Evolutionary conservation across 2,113 vertebrate species (phyloP), one percentile per base, ranked within the genome.

Genomic region (Pyrgilauda ruficollis): DNA sequence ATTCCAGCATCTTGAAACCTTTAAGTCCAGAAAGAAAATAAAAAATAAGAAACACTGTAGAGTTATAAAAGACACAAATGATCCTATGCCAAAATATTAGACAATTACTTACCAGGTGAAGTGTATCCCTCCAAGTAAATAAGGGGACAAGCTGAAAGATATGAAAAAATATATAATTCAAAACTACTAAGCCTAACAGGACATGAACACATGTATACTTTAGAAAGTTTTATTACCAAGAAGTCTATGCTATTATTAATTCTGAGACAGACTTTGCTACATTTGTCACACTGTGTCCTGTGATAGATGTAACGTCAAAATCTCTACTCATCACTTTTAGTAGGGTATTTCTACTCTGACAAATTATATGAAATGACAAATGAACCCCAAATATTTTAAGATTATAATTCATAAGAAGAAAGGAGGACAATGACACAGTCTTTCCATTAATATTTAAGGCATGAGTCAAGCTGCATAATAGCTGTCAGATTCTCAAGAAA

Each of bases 1-100:
- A 98, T 97, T 99, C 99, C 26, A 99, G 97, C 99, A 99, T 99
- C 97, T 98, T 98, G 98, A 99, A 99, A 90, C 99, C 99, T 99
- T 95, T 53, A 95, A 64, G 66, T 82, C 9, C 77, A 4, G 31
- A 72, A 43, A 93, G 70, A 72, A 96, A 50, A 88, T 62, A 5
- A 43, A 69, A 69, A 66, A 85, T 39, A 43, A 82, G 55, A 87
- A 81, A 62, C 31, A 84, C 49, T 84, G 44, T 55, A 90, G 67
- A 59, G 31, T 13, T 75, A 20, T 35, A 69, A 67, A 90, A 72
- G 39, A 80, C 18, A 61, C 35, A 64, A 83, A 73, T 62, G 16
- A 84, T 69, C 23, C 43, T 73, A 66, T 59, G 41, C 5, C 22
- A 79, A 64, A 95, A 68, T 63, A 49, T 39, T 69, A 52, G 77